Percentiles rank a stretch among this genome's conserved stretches.
Conservation (phyloP, 2,113 vertebrate species). For the Sander vitreus region DNA sequence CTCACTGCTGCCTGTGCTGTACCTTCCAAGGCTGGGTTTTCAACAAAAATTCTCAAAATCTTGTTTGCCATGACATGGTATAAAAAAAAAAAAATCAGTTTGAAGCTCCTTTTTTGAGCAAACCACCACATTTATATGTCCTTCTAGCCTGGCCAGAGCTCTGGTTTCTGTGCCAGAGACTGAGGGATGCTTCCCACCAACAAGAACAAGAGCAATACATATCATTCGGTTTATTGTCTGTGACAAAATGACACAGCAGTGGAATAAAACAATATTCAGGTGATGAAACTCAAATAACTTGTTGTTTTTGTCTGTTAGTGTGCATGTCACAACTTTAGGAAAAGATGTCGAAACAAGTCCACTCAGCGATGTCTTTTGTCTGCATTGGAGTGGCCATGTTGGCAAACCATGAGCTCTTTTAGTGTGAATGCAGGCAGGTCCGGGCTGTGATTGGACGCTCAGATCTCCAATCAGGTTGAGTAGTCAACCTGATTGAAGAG, state of each 20-base stretch:
- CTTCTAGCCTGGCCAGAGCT: slow-evolving; percentile 24
- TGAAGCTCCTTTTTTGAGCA: slow-evolving; percentile 35
- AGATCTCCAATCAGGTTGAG: too few species aligned
- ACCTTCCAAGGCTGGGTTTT: neutral
- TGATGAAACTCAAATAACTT: neutral
- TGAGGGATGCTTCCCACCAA: slow-evolving; percentile 35
- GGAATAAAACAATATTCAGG: neutral
- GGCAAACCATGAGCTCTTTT: neutral
- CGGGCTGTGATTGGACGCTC: neutral
- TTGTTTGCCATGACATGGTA: neutral
- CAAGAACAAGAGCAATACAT: slow-evolving; percentile 5
- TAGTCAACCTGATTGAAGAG: neutral
- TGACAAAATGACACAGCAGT: neutral
- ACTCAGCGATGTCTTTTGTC: neutral
- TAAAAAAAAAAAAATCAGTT: slow-evolving; percentile 16
- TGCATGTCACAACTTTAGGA: neutral
- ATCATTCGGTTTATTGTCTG: slow-evolving; percentile 16
- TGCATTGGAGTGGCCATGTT: neutral
- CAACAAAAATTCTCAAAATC: neutral
- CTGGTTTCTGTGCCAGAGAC: slow-evolving; percentile 35
- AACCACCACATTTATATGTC: slow-evolving; percentile 24
- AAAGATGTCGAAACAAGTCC: neutral
- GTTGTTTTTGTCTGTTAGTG: neutral
- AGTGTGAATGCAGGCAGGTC: neutral
- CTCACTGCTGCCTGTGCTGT: neutral